Evolutionary conservation across 2,888 invertebrate species (phyloP).

Genomic region (Trichogramma evanescens): DNA sequence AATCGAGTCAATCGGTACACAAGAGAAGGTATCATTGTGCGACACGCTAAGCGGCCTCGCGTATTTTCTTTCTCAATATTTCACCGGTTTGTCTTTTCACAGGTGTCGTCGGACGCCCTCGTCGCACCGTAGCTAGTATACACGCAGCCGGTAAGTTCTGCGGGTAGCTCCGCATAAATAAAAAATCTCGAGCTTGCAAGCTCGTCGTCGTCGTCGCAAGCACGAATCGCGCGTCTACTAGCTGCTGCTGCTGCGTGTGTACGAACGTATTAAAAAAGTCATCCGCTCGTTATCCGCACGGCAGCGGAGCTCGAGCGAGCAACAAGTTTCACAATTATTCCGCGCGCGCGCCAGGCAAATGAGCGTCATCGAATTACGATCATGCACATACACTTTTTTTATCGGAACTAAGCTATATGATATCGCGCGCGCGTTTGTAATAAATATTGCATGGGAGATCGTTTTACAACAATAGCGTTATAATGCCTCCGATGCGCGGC

Average conservation of each 20-base stretch:
- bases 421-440: slow-evolving; percentile 20
- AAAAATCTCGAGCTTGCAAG: neutral
- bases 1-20: too few species aligned
- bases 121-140: too few species aligned
- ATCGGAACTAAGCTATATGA: slow-evolving; percentile 24
- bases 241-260: too few species aligned
- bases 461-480: too few species aligned
- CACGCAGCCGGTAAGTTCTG: neutral
- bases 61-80: slow-evolving; percentile 15
- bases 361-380: slow-evolving; percentile 15
- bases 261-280: slow-evolving; percentile 19
- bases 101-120: neutral
- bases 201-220: too few species aligned
- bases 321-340: slow-evolving; percentile 17
- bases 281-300: neutral
- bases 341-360: neutral
- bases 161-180: slow-evolving; percentile 1
- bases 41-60: neutral
- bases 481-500: too few species aligned
- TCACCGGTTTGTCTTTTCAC: neutral
- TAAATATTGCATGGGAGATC: neutral
- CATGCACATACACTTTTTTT: slow-evolving; percentile 11
- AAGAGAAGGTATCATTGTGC: too few species aligned
- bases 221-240: too few species aligned
- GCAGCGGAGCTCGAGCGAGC: neutral